These are phyloP conservation scores for Acanthurus leucopareius DNA, from an alignment of 2,797 vertebrate species.

Conservation along the genomic window DNA sequence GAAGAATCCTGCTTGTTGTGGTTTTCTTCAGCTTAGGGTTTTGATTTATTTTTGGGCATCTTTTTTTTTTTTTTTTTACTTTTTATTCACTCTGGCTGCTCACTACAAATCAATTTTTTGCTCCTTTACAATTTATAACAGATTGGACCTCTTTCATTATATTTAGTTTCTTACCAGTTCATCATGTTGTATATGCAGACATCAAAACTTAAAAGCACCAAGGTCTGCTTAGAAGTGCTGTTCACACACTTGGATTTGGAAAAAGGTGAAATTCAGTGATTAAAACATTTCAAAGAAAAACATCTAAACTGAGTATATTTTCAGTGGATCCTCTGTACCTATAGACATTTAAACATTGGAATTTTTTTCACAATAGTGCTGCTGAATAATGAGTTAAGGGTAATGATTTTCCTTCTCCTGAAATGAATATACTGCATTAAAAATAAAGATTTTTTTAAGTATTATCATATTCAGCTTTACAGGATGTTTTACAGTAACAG, in stretches of 20 bases:
- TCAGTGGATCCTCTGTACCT: constrained; percentile 30
- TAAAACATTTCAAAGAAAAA: constrained; percentile 8
- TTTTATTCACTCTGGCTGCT: background rate
- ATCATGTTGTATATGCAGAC: background rate
- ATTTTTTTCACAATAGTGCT: constrained; percentile 28
- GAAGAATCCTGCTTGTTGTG: background rate
- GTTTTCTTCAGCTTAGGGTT: no score
- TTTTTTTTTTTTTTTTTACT: no score
- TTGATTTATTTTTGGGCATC: no score
- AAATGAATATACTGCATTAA: constrained; percentile 52
- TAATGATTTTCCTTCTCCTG: constrained; percentile 51
- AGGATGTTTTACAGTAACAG: constrained; percentile 38
- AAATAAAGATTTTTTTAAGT: constrained; percentile 17
- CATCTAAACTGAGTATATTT: constrained; percentile 4
- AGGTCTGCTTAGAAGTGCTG: background rate
- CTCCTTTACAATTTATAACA: no score
- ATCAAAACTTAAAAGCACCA: background rate
- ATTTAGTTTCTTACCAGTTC: background rate
- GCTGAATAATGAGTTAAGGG: constrained; percentile 47
- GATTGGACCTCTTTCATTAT: background rate
- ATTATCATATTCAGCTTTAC: constrained; percentile 13
- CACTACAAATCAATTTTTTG: no score
- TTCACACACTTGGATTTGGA: background rate
- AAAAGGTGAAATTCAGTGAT: background rate
- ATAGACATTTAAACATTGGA: constrained; percentile 36